Percentiles rank a stretch among this genome's conserved stretches.
These are phyloP conservation scores for Lutraria lutraria DNA, from an alignment of 2,888 invertebrate genomes.

Conservation along the genomic window DNA sequence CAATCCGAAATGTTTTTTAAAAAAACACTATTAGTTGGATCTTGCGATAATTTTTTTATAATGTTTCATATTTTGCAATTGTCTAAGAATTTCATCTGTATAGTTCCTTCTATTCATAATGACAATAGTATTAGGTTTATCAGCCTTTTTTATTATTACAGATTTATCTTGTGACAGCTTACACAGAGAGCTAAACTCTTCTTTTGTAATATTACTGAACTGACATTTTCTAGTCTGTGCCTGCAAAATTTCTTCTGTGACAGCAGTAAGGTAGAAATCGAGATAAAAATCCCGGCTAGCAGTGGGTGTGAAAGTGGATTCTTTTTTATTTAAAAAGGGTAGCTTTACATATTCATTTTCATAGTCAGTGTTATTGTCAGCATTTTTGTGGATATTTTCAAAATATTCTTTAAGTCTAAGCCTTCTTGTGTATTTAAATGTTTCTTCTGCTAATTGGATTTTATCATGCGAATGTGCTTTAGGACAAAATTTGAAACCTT, in stretches of 20 bases:
- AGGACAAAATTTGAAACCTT: conserved; percentile 48
- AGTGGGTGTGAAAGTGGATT: conserved; percentile 17
- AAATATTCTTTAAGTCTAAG: conserved; percentile 41
- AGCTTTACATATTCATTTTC: too few relatives aligned
- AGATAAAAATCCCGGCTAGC: conserved; percentile 34
- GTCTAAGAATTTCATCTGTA: too few relatives aligned
- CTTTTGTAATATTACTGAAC: too few relatives aligned
- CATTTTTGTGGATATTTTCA: not conserved
- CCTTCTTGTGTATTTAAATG: conserved; percentile 34
- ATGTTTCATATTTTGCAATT: too few relatives aligned
- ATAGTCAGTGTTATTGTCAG: not conserved
- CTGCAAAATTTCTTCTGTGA: conserved; percentile 20
- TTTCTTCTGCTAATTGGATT: conserved; percentile 45
- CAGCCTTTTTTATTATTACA: conserved; percentile 36
- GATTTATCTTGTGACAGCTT: not conserved
- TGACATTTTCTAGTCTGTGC: not conserved
- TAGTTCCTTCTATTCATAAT: too few relatives aligned
- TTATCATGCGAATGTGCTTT: conserved; percentile 40
- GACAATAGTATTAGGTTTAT: too few relatives aligned
- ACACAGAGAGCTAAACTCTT: conserved; percentile 7
- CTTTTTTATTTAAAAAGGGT: conserved; percentile 42
- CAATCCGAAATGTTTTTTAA: too few relatives aligned
- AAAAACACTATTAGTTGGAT: too few relatives aligned
- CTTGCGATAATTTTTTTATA: too few relatives aligned
- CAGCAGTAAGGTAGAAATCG: conserved; percentile 39